Base-by-base conservation (phyloP, 37 sponge, comb jelly and placozoan species). In the Theonella swinhoei region DNA sequence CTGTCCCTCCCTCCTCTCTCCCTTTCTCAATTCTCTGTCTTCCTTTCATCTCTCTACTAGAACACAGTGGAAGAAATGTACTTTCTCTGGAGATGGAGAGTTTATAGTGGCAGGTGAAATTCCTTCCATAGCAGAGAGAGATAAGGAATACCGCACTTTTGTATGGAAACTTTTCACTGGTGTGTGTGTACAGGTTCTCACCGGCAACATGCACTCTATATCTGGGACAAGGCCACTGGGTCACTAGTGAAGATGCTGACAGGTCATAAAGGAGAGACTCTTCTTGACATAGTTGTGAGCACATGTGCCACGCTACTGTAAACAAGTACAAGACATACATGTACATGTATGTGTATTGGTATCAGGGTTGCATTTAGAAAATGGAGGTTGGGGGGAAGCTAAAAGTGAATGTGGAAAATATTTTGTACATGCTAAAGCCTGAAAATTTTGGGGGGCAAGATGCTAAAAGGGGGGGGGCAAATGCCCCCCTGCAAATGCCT, bases 261-360 rank as follows among this genome's bases (percentile, higher is more conserved):
- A n/a, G 99, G 99, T 38, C 92, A 91, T 75, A 96, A 98, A 76
- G 99, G 99, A 67, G 99, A 98, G 83, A 82, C 81, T n/a, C 82
- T 98, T 32, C 80, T 98, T 54, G 99, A 98, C 76, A 91, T 94
- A 24, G 91, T 83, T 0, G 94, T 93, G 42, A 38, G 94, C 64
- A 22, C 54, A 47, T 47, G 54, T n/a, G n/a, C n/a, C n/a, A n/a
- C n/a, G n/a, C n/a, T n/a, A n/a, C n/a, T n/a, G n/a, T n/a, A n/a
- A n/a, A n/a, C n/a, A 17, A 67, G 25, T n/a, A 19, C 14, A 9
- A n/a, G 69, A 17, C 9, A 67, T 67, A 67, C 69, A 67, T 20
- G 28, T 25, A n/a, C 69, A 68, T n/a, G 69, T 68, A 11, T 68
- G 61, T 22, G 61, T 22, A 14, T 59, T 59, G 61, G 19, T 59